Percentiles rank a stretch among this genome's conserved stretches.
phyloP scores from a whole-genome alignment of 2,797 vertebrate species.

The Tinamus major region DNA sequence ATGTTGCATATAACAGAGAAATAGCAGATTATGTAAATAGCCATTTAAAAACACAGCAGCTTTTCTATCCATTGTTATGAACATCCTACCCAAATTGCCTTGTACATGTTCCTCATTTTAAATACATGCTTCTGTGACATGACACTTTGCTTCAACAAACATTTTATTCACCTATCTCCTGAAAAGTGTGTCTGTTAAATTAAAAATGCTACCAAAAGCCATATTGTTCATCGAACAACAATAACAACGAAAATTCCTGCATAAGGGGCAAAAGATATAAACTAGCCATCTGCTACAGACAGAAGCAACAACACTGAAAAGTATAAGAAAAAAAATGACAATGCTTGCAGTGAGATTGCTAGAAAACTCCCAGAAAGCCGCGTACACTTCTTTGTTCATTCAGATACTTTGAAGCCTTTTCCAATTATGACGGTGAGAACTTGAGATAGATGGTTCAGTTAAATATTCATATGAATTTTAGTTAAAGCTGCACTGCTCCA shows the following conservation, averaged over 20 bases:
- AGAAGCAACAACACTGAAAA: not conserved
- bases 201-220: slow-evolving; percentile 20
- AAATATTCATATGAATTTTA: not conserved
- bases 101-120: slow-evolving; percentile 25
- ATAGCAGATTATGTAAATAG: slow-evolving; percentile 70
- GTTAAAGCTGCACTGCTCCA: not conserved
- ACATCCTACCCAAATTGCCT: slow-evolving; percentile 5
- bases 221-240: slow-evolving; percentile 23
- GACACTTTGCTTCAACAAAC: slow-evolving; percentile 21
- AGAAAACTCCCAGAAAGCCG: not conserved
- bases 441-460: not conserved
- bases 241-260: not conserved
- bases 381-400: not conserved
- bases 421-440: not conserved
- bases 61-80: slow-evolving; percentile 18
- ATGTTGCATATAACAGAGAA: slow-evolving; percentile 56
- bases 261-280: slow-evolving; percentile 43
- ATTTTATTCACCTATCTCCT: not conserved
- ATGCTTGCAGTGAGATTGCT: not conserved
- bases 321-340: not conserved
- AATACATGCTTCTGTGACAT: not conserved
- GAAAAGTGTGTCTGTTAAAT: not conserved
- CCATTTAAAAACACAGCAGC: slow-evolving; percentile 31
- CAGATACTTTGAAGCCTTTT: not conserved
- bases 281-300: slow-evolving; percentile 60